A percentile compares a stretch with the other conserved stretches of the same genome.
phyloP scores from a whole-genome alignment of 2,888 invertebrate species.

The Thymelicus sylvestris region DNA sequence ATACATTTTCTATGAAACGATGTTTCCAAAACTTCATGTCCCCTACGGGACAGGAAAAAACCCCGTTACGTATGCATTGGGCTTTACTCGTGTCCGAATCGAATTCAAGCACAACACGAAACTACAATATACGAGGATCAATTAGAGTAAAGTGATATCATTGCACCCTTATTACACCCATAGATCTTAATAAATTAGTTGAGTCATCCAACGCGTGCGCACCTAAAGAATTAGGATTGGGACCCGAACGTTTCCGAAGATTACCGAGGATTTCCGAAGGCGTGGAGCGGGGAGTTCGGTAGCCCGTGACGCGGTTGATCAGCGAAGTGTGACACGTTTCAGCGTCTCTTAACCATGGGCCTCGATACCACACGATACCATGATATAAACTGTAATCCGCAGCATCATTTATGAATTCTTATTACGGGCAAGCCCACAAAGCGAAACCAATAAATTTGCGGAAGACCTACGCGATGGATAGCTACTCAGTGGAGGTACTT shows the following conservation, averaged over 20 bases:
- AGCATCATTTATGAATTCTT: conserved; percentile 45
- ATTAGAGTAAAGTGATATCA: conserved; percentile 37
- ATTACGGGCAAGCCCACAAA: conserved; percentile 16
- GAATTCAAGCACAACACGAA: conserved; percentile 6
- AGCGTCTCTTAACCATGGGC: conserved; percentile 54
- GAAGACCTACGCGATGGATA: conserved; percentile 11
- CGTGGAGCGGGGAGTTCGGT: conserved; percentile 57
- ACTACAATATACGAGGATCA: conserved; percentile 18
- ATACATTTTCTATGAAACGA: too few species aligned
- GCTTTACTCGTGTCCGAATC: background rate
- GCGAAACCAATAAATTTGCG: conserved; percentile 28
- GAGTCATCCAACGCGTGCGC: conserved; percentile 52
- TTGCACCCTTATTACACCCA: conserved; percentile 30
- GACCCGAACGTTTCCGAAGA: conserved; percentile 54
- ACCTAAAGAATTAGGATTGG: conserved; percentile 61
- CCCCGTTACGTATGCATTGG: too few species aligned
- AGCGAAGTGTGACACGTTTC: conserved; percentile 60
- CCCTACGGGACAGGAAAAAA: too few species aligned
- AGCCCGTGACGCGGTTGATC: conserved; percentile 63
- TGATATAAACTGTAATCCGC: conserved; percentile 55
- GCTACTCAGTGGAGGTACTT: background rate
- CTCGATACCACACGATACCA: conserved; percentile 57
- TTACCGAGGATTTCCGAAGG: conserved; percentile 61
- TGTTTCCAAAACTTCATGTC: too few species aligned
- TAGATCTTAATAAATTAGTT: conserved; percentile 34